Conservation (phyloP, 2,888 invertebrate species). For the Cyrtodaria siliqua region DNA sequence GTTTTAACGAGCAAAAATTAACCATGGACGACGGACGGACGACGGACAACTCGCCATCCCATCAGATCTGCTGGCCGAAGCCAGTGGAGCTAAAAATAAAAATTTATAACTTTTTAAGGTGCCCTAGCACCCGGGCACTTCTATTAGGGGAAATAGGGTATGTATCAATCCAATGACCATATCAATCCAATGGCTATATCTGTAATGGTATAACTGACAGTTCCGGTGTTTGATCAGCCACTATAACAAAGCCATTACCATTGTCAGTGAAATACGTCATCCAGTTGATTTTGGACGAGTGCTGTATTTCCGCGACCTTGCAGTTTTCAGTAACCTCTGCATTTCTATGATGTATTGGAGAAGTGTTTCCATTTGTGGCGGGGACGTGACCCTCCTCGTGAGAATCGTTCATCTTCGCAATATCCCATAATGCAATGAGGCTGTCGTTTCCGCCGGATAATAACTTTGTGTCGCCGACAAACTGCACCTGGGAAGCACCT, state of each 20-base stretch:
- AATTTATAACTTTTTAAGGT: too few species aligned
- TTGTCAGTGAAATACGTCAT: slow-evolving; percentile 72
- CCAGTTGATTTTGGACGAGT: slow-evolving; percentile 83
- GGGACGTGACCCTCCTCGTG: slow-evolving; percentile 21
- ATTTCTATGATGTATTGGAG: slow-evolving; percentile 69
- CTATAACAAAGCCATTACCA: slow-evolving; percentile 68
- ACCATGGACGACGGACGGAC: too few species aligned
- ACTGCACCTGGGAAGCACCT: slow-evolving; percentile 84
- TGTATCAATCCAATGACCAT: too few species aligned
- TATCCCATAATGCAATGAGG: slow-evolving; percentile 78
- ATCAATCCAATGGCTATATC: too few species aligned
- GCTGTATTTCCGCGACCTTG: slow-evolving; percentile 68
- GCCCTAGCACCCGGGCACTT: too few species aligned
- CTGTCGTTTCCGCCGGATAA: slow-evolving; percentile 83
- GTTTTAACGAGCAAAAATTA: too few species aligned
- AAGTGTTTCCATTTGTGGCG: slow-evolving; percentile 60
- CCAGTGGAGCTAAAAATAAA: too few species aligned
- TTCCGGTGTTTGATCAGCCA: slow-evolving; percentile 81
- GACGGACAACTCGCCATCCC: too few species aligned
- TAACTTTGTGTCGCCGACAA: slow-evolving; percentile 72
- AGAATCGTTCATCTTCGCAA: slow-evolving; percentile 67
- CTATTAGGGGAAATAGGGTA: too few species aligned
- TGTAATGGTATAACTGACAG: slow-evolving; percentile 67
- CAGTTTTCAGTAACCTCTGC: slow-evolving; percentile 70
- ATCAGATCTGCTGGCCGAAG: too few species aligned